Conservation (phyloP, 2,113 vertebrate species). For the Phodopus roborovskii region DNA sequence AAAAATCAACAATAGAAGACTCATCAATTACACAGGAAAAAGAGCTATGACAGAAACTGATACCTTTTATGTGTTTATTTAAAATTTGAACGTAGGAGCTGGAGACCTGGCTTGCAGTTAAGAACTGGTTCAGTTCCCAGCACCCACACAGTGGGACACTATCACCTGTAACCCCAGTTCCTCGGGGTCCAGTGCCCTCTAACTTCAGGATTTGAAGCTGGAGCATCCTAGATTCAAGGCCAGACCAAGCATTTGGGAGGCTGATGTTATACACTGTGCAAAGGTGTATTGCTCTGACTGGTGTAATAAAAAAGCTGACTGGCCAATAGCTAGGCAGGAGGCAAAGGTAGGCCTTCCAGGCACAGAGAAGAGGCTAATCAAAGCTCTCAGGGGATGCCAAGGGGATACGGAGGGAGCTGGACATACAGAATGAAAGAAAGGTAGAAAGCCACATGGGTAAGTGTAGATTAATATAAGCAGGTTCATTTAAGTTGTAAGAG, state of each 20-base stretch:
- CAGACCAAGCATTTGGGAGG: not conserved
- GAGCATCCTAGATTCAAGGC: not conserved
- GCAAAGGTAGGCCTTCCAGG: not conserved
- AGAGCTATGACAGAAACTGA: constrained; percentile 29
- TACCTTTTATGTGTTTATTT: not conserved
- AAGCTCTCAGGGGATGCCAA: not conserved
- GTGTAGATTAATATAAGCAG: not conserved
- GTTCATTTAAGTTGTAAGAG: not conserved
- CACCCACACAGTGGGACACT: not conserved
- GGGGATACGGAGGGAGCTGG: not conserved
- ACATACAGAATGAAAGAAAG: not conserved
- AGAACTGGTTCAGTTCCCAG: not conserved
- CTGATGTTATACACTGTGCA: not conserved
- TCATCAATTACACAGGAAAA: constrained; percentile 22
- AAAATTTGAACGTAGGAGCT: not conserved
- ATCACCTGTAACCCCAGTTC: not conserved
- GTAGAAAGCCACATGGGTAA: not conserved
- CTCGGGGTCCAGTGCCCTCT: not conserved
- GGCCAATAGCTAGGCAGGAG: not conserved
- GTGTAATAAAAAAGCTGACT: not conserved
- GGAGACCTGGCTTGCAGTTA: not conserved
- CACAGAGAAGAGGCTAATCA: not conserved
- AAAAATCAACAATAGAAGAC: constrained; percentile 24
- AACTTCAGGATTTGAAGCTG: not conserved
- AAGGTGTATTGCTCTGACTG: not conserved